Percentiles rank a stretch among this genome's conserved stretches.
Evolutionary conservation across 2,888 invertebrate species (phyloP).

Genomic region (Cancer borealis): DNA sequence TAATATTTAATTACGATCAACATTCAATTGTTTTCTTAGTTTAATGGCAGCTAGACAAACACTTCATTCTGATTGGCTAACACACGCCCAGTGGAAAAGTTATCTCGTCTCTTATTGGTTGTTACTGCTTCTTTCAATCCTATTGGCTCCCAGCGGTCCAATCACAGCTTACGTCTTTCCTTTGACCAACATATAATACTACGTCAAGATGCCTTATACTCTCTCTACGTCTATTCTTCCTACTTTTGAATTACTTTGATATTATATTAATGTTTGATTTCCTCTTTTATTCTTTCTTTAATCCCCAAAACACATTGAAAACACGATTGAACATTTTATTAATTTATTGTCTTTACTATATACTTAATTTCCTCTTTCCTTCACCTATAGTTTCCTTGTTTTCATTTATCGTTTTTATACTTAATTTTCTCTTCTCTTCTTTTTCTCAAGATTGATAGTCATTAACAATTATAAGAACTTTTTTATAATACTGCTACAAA

Average conservation of each 20-base stretch:
- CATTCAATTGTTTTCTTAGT: not conserved
- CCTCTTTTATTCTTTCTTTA: not conserved
- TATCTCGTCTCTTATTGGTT: not conserved
- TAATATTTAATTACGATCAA: not conserved
- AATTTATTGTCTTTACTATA: not conserved
- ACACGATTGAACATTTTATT: too few relatives aligned
- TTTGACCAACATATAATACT: not conserved
- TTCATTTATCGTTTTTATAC: not conserved
- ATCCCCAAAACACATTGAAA: too few relatives aligned
- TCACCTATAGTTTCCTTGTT: not conserved
- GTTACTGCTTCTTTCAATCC: not conserved
- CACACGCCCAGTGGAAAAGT: not conserved
- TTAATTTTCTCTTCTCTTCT: too few relatives aligned
- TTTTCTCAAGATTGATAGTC: too few relatives aligned
- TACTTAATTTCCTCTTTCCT: not conserved
- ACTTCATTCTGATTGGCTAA: not conserved
- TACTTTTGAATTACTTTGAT: not conserved
- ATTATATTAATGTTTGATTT: too few relatives aligned
- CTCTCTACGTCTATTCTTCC: not conserved
- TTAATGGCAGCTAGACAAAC: not conserved
- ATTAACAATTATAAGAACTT: too few relatives aligned
- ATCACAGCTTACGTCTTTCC: not conserved
- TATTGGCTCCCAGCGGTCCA: not conserved
- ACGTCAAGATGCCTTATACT: not conserved
- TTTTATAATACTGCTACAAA: too few relatives aligned